These are phyloP conservation scores for Frankliniella intonsa DNA, from an alignment of 2,888 invertebrate genomes.

Conservation along the genomic window DNA sequence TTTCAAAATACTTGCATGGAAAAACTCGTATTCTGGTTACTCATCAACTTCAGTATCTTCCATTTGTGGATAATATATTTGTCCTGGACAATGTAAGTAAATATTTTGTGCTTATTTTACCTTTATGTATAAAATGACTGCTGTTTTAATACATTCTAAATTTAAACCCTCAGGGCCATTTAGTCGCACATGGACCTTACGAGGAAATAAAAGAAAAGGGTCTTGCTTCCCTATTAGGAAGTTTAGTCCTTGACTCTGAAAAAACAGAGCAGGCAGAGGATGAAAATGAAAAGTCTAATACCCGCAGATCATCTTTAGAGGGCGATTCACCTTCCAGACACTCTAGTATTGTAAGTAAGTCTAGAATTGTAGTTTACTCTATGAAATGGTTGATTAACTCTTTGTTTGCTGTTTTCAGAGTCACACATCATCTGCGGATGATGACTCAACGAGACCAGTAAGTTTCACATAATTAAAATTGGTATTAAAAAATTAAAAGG, in stretches of 20 bases:
- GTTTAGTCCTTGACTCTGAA: background rate
- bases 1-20: constrained; percentile 56
- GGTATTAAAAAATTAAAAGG: background rate
- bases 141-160: background rate
- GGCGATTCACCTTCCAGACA: background rate
- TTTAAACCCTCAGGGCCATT: background rate
- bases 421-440: background rate
- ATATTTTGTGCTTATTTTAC: background rate
- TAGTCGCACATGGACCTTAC: background rate
- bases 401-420: background rate
- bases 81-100: constrained; percentile 59
- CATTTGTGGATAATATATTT: constrained; percentile 59
- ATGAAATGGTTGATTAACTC: background rate
- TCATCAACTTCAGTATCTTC: constrained; percentile 75
- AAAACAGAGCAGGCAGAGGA: background rate
- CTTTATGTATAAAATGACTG: no score
- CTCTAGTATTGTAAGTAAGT: background rate
- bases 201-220: background rate
- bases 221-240: background rate
- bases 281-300: background rate
- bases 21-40: constrained; percentile 74
- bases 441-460: background rate
- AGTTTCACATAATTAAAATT: background rate
- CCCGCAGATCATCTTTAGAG: background rate
- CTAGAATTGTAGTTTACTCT: background rate